A percentile compares a stretch with the other conserved stretches of the same genome.
phyloP scores from a whole-genome alignment of 2,113 vertebrate species.

The Sinocyclocheilus anophthalmus region DNA sequence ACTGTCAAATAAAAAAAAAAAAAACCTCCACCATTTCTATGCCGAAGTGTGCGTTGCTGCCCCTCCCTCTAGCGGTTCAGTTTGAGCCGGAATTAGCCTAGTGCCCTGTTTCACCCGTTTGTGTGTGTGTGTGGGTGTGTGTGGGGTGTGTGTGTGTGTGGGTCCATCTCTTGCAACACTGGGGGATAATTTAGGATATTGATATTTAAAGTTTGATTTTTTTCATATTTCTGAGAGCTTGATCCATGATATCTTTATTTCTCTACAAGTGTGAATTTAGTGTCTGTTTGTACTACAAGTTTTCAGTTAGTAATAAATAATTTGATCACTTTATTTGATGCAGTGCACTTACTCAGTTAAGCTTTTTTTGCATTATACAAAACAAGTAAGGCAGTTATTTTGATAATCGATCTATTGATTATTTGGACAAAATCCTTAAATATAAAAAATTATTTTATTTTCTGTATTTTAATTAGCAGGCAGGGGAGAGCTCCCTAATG shows the following conservation, averaged over 20 bases:
- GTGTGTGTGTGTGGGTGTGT: too few relatives aligned
- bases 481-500: slow-evolving; percentile 92
- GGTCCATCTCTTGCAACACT: too few relatives aligned
- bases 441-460: not conserved
- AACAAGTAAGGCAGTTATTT: not conserved
- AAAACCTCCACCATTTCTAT: not conserved
- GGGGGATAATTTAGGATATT: not conserved
- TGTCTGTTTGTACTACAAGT: not conserved
- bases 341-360: not conserved
- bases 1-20: slow-evolving; percentile 24
- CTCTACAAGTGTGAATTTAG: not conserved
- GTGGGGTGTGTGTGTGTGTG: too few relatives aligned
- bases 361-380: not conserved
- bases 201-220: not conserved
- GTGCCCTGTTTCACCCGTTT: slow-evolving; percentile 10
- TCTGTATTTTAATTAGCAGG: slow-evolving; percentile 67
- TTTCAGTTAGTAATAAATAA: not conserved
- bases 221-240: not conserved
- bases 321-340: not conserved
- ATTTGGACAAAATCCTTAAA: not conserved
- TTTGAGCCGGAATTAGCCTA: slow-evolving; percentile 59
- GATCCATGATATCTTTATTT: not conserved
- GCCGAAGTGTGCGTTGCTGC: slow-evolving; percentile 44
- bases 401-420: not conserved
- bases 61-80: not conserved